Conservation (phyloP, 2,797 vertebrate genomes). For the Linurgus olivaceus region DNA sequence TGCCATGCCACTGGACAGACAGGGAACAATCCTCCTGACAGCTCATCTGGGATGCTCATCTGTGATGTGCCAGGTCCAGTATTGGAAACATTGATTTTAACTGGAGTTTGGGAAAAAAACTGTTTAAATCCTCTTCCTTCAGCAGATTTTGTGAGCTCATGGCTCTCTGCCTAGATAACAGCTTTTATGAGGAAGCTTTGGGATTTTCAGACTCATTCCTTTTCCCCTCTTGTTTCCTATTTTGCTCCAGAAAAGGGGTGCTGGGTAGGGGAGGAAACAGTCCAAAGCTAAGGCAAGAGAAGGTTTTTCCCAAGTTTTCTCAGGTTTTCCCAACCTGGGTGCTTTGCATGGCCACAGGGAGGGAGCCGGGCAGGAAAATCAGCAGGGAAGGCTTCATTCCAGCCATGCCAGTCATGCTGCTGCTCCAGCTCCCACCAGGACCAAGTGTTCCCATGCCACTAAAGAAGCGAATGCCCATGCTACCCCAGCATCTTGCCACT, state of each 20-base stretch:
- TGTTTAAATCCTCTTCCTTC: neutral
- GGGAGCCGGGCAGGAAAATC: neutral
- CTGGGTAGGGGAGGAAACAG: neutral
- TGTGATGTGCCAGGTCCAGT: neutral
- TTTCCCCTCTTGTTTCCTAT: neutral
- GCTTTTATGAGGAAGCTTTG: neutral
- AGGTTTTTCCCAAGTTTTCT: neutral
- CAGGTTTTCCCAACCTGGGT: neutral
- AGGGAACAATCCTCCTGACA: neutral
- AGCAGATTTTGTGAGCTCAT: neutral
- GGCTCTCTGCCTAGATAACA: conserved; percentile 5
- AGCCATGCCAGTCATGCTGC: accelerated
- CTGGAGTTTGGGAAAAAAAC: neutral
- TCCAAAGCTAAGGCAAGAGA: neutral
- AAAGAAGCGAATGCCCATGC: accelerated
- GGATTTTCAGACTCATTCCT: neutral
- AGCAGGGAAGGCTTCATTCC: neutral
- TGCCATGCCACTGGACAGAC: accelerated
- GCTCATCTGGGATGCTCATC: neutral
- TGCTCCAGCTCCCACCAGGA: neutral
- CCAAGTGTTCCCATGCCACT: neutral
- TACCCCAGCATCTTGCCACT: neutral
- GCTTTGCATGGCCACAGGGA: neutral
- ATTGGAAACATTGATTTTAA: neutral
- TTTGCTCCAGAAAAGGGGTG: neutral